Evolutionary conservation across 2,888 invertebrate genomes (phyloP).

Genomic region (Kryphioiulus occultus): DNA sequence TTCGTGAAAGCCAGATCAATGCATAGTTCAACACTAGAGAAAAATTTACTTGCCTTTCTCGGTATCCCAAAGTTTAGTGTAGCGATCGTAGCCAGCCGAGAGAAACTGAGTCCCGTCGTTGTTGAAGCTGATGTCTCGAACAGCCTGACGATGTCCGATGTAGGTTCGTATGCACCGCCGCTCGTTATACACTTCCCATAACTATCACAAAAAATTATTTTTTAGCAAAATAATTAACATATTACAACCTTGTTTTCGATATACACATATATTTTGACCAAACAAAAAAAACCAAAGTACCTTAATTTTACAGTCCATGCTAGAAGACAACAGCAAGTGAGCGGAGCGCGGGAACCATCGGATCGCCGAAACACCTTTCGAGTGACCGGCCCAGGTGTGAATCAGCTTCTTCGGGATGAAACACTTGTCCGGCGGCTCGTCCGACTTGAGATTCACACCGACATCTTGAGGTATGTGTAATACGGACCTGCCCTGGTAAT

Average conservation of each 20-base stretch:
- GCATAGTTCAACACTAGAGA: background rate
- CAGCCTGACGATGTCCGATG: slow-evolving; percentile 95
- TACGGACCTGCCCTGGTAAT: slow-evolving; percentile 97
- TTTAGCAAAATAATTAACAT: too few relatives aligned
- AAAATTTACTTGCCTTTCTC: slow-evolving; percentile 83
- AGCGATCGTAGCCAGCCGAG: slow-evolving; percentile 94
- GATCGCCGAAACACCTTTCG: slow-evolving; percentile 93
- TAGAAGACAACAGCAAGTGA: slow-evolving; percentile 91
- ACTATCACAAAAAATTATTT: too few relatives aligned
- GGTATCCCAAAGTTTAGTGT: slow-evolving; percentile 98
- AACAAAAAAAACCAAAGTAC: slow-evolving; percentile 62
- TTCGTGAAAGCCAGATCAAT: background rate
- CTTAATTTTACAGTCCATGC: slow-evolving; percentile 97
- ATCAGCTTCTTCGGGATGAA: slow-evolving; percentile 95
- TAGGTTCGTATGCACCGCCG: slow-evolving; percentile 92
- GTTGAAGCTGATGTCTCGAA: slow-evolving; percentile 94
- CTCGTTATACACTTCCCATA: slow-evolving; percentile 98
- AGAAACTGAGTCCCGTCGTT: slow-evolving; percentile 91
- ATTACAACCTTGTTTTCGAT: too few relatives aligned
- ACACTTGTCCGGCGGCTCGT: slow-evolving; percentile 91
- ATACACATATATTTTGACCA: background rate
- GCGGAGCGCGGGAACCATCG: slow-evolving; percentile 95
- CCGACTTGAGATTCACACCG: slow-evolving; percentile 85
- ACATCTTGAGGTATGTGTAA: slow-evolving; percentile 91
- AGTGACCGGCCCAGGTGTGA: slow-evolving; percentile 97